Evolutionary conservation across 2,888 invertebrate species (phyloP), one percentile per base, ranked within the genome.

Genomic region (Coelopa pilipes): DNA sequence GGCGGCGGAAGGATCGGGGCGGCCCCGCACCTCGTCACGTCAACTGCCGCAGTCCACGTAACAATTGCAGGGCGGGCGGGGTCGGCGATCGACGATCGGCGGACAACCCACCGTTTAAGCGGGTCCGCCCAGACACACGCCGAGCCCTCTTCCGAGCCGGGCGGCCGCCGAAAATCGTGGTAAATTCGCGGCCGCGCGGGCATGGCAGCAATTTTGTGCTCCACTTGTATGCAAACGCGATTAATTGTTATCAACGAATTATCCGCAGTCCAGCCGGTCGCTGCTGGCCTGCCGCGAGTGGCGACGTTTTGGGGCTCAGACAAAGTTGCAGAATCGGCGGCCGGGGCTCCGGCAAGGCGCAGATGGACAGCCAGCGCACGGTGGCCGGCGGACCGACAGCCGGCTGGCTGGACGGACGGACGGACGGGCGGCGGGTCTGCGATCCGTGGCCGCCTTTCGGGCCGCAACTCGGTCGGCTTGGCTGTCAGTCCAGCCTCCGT

Each of bases 231-330:
- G 47, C 60, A 70, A 70, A 60, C 15, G 46, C 46, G 21, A 47
- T 70, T 60, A 70, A 69, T 69, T 34, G 57, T 57, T 59, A 59
- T 19, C 47, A 70, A 60, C 60, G 60, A 70, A 60, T 70, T 70
- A 60, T 60, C 69, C 13, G 46, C 45, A 34, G 12, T 57, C 17
- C 46, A 46, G 49, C 55, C 59, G 49, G 60, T 69, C 60, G 47
- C 34, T n/a, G 21, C 46, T 60, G 55, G 24, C 19, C 62, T n/a
- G 10, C n/a, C 9, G 12, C 13, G 21, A 34, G 5, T n/a, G 21
- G 24, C 62, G 34, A 2, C n/a, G n/a, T 5, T 62, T 45, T 45
- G 12, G 62, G 5, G 13, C 7, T 24, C 34, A n/a, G 34, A 62
- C n/a, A 34, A 62, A 34, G 62, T 62, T 34, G 62, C 24, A 57